phyloP scores from a whole-genome alignment of 2,113 vertebrate species.

The Callipepla californica region DNA sequence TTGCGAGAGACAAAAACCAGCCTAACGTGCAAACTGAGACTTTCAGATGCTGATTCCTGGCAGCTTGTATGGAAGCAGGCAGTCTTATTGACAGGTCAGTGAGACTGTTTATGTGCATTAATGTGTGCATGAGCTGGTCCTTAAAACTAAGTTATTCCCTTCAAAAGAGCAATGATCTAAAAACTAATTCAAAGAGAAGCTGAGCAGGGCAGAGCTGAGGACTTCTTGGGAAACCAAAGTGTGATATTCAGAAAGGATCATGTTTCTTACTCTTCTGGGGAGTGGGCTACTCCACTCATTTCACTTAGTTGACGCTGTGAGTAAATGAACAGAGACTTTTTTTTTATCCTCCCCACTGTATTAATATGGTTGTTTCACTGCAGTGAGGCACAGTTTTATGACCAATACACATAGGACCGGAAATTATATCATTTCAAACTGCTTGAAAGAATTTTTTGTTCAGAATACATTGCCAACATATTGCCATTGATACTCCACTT shows the following conservation, averaged over 20 bases:
- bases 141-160: neutral
- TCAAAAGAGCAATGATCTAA: neutral
- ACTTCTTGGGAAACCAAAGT: neutral
- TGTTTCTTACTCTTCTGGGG: neutral
- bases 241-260: neutral
- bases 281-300: neutral
- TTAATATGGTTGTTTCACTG: neutral
- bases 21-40: neutral
- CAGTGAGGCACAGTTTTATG: neutral
- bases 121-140: neutral
- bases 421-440: neutral
- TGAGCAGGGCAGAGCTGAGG: neutral
- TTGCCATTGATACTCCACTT: neutral
- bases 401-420: neutral
- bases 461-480: fast-evolving
- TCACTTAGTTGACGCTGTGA: neutral
- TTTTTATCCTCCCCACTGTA: neutral
- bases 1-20: neutral
- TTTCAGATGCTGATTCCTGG: neutral
- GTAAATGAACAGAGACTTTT: neutral
- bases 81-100: neutral
- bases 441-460: neutral
- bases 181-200: neutral
- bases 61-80: neutral
- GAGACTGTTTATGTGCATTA: neutral